Evolutionary conservation across 2,888 invertebrate species (phyloP).

Genomic region (Cynaeus angustus): DNA sequence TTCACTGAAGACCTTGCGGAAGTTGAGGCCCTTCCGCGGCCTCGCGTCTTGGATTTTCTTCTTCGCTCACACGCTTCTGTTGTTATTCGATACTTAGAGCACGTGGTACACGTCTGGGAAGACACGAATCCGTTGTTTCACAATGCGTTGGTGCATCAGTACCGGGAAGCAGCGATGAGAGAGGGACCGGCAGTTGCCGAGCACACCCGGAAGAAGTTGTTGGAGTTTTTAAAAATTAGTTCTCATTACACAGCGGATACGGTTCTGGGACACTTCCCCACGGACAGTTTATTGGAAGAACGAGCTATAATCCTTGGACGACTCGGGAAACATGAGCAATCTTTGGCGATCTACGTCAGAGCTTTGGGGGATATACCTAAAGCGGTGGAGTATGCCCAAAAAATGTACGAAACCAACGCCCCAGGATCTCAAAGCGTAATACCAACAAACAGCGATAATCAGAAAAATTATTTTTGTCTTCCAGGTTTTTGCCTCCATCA

Average conservation of each 20-base stretch:
- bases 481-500: conserved; percentile 68
- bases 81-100: conserved; percentile 95
- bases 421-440: conserved; percentile 60
- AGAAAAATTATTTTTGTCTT: conserved; percentile 34
- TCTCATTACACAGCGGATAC: conserved; percentile 88
- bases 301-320: conserved; percentile 95
- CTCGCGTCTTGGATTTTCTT: conserved; percentile 91
- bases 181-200: conserved; percentile 73
- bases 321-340: conserved; percentile 93
- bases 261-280: conserved; percentile 89
- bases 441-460: too few relatives aligned
- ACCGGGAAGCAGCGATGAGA: conserved; percentile 80
- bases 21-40: conserved; percentile 91
- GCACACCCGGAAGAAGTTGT: conserved; percentile 77
- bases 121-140: conserved; percentile 91
- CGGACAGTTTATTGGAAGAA: conserved; percentile 91
- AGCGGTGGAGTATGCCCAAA: conserved; percentile 90
- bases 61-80: conserved; percentile 85
- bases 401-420: conserved; percentile 73
- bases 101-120: conserved; percentile 92
- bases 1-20: conserved; percentile 92
- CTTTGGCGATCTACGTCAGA: conserved; percentile 92
- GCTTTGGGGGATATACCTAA: conserved; percentile 87
- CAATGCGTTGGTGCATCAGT: conserved; percentile 92
- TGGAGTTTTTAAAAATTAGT: conserved; percentile 88